These are phyloP conservation scores for Chrysogorgia sp. DNA, from an alignment of 92 coral and sea anemone genomes.

Conservation along the genomic window DNA sequence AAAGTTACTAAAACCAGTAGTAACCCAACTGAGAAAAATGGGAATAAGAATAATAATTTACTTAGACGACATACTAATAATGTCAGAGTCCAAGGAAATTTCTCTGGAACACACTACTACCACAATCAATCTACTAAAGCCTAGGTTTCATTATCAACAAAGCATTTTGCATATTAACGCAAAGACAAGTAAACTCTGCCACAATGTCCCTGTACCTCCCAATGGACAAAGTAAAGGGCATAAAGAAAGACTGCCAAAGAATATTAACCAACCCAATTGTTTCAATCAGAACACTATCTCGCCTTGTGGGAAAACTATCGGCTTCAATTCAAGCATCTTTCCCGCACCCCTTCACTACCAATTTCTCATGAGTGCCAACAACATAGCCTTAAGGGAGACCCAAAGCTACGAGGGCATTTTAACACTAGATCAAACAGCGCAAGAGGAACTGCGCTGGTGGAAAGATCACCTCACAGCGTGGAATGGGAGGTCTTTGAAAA, in stretches of 20 bases:
- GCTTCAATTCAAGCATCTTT: conserved; percentile 51
- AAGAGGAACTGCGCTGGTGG: conserved; percentile 61
- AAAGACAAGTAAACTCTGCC: conserved; percentile 51
- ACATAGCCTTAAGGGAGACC: conserved; percentile 36
- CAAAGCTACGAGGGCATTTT: conserved; percentile 34
- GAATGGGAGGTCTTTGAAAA: conserved; percentile 54
- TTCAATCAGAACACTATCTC: conserved; percentile 45
- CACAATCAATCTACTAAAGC: conserved; percentile 37
- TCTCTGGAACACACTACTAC: conserved; percentile 11
- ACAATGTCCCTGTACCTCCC: conserved; percentile 43
- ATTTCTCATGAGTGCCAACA: conserved; percentile 36
- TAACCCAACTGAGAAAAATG: conserved; percentile 48
- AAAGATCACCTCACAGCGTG: conserved; percentile 37
- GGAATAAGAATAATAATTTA: conserved; percentile 53
- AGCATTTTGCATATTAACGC: conserved; percentile 33
- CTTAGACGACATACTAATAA: conserved; percentile 55
- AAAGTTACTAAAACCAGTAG: conserved; percentile 50
- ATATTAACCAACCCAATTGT: conserved; percentile 24
- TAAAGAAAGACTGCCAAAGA: conserved; percentile 30
- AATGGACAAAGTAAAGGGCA: conserved; percentile 43
- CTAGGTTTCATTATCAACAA: conserved; percentile 13
- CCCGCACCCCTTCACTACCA: conserved; percentile 51
- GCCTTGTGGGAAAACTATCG: conserved; percentile 40
- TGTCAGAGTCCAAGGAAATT: conserved; percentile 45
- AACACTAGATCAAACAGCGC: conserved; percentile 30